Evolutionary conservation across 1,140 invertebrate genomes (phyloP).

Genomic region (Apis cerana): DNA sequence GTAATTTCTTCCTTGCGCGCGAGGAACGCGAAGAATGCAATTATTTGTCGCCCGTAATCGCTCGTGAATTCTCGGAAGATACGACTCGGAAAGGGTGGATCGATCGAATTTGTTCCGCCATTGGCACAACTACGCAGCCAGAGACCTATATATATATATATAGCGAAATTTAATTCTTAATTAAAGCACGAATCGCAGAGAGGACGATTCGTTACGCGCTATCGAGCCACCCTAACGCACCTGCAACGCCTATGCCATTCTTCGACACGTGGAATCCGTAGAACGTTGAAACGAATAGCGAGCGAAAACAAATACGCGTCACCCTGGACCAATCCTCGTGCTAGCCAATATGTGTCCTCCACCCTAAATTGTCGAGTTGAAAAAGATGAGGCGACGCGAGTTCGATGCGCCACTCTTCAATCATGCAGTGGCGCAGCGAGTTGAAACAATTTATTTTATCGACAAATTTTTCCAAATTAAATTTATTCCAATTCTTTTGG

Average conservation of each 20-base stretch:
- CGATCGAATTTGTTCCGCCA: neutral
- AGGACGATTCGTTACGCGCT: constrained; percentile 53
- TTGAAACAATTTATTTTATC: neutral
- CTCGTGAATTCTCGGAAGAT: constrained; percentile 30
- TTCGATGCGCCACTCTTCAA: constrained; percentile 53
- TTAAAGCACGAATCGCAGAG: constrained; percentile 46
- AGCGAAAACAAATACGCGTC: constrained; percentile 63
- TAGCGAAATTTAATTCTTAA: constrained; percentile 63
- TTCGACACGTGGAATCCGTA: constrained; percentile 58
- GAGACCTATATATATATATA: too few relatives aligned
- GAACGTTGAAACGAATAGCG: constrained; percentile 38
- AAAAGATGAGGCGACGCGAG: constrained; percentile 56
- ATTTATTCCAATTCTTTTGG: too few relatives aligned
- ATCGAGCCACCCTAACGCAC: constrained; percentile 36
- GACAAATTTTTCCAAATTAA: neutral
- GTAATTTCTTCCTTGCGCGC: neutral
- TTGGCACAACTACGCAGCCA: neutral
- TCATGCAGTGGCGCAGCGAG: constrained; percentile 44
- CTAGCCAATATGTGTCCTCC: constrained; percentile 56
- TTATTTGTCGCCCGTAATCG: constrained; percentile 28
- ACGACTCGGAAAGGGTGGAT: neutral
- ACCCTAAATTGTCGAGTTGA: constrained; percentile 58
- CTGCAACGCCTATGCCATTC: constrained; percentile 46
- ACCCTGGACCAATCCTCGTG: constrained; percentile 39
- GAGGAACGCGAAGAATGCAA: constrained; percentile 27